Evolutionary conservation across 2,888 invertebrate species (phyloP).

Genomic region (Baronia brevicornis): DNA sequence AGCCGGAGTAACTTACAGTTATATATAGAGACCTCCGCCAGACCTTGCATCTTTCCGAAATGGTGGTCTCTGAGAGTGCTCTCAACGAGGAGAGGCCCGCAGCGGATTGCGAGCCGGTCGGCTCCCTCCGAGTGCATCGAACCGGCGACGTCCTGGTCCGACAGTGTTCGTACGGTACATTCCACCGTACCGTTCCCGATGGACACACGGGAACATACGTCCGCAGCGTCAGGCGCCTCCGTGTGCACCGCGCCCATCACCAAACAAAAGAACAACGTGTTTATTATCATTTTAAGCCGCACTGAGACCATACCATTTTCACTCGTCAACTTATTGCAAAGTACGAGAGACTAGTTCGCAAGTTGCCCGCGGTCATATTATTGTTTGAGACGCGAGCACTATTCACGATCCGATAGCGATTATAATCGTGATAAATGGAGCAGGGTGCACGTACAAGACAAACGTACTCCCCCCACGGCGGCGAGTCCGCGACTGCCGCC

Average conservation of each 20-base stretch:
- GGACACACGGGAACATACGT: conserved; percentile 62
- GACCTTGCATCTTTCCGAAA: conserved; percentile 83
- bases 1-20: conserved; percentile 87
- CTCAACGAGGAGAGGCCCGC: conserved; percentile 77
- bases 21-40: conserved; percentile 84
- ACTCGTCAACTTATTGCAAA: conserved; percentile 54
- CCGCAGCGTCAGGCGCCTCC: conserved; percentile 66
- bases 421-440: conserved; percentile 47
- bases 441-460: conserved; percentile 27
- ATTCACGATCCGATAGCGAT: conserved; percentile 45
- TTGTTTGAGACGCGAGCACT: conserved; percentile 41
- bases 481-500: conserved; percentile 66
- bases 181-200: conserved; percentile 54
- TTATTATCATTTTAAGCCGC: conserved; percentile 70
- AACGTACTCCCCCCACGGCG: conserved; percentile 61
- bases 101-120: conserved; percentile 82
- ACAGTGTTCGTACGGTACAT: conserved; percentile 82
- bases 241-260: conserved; percentile 72
- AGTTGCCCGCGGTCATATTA: conserved; percentile 53
- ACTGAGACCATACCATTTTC: conserved; percentile 71
- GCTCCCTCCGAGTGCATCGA: conserved; percentile 82
- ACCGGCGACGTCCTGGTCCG: conserved; percentile 79
- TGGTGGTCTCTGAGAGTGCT: conserved; percentile 84
- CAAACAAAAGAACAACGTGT: conserved; percentile 70
- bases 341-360: conserved; percentile 47